Evolutionary conservation across 2,888 invertebrate genomes (phyloP).

Genomic region (Nemotelus nigrinus): DNA sequence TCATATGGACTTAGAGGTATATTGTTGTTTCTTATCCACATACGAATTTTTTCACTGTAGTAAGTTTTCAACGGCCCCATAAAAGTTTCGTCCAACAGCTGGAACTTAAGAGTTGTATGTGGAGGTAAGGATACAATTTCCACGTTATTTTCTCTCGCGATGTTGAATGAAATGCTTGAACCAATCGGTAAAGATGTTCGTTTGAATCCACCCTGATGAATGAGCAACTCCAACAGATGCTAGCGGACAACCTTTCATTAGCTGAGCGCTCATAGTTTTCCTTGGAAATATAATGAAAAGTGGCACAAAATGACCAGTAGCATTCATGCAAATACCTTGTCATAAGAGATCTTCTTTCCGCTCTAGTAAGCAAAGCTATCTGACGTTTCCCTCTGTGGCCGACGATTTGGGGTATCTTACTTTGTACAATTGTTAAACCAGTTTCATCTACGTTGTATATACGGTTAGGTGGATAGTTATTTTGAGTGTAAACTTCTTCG

Average conservation of each 20-base stretch:
- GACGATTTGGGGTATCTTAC: not conserved
- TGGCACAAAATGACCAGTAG: conserved; percentile 55
- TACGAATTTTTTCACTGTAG: not conserved
- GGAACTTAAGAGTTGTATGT: not conserved
- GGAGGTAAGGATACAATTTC: conserved; percentile 17
- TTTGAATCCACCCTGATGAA: conserved; percentile 59
- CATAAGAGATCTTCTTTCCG: conserved; percentile 53
- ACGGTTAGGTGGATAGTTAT: no score
- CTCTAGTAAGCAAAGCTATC: not conserved
- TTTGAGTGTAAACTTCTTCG: no score
- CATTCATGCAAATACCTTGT: conserved; percentile 56
- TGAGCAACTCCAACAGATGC: conserved; percentile 55
- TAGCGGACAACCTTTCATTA: conserved; percentile 56
- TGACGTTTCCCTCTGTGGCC: conserved; percentile 12
- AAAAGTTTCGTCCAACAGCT: not conserved
- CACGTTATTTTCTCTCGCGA: not conserved
- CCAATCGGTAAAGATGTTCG: conserved; percentile 58
- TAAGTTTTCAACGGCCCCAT: not conserved
- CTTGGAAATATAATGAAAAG: conserved; percentile 58
- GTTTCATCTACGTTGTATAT: no score
- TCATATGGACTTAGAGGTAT: no score
- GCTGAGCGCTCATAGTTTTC: conserved; percentile 54
- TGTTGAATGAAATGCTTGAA: conserved; percentile 55
- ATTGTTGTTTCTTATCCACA: not conserved
- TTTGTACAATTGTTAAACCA: no score